Base-by-base conservation (phyloP, 92 coral and sea anemone genomes). In the Desmophyllum pertusum region DNA sequence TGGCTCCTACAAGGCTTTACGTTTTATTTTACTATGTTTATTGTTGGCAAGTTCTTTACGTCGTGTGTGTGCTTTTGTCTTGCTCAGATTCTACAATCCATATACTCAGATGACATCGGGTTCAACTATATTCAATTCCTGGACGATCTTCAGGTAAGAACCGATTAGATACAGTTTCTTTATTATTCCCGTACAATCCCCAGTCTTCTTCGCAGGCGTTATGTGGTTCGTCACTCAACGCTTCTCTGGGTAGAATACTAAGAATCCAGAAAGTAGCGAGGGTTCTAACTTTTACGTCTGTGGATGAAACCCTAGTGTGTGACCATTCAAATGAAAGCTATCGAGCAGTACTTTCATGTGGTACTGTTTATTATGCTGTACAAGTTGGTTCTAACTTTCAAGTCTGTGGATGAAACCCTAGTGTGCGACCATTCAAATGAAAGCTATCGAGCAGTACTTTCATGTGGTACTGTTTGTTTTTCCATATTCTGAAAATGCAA, bases 71-170 rank as follows among this genome's bases (percentile, higher is more conserved):
- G 1, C 0, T 80, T 19, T 51, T 38, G 23, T 10, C 21, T 37
- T n/a, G 40, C 42, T 9, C 59, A 97, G 99, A 87, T 90, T 3
- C 88, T 97, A 23, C 98, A 97, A 80, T 87, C 88, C 53, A 82
- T 91, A 37, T 97, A 94, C 75, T 94, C 99, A 7, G 98, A 97
- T 74, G 89, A 93, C 70, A 91, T 90, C 31, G 99, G 99, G 13
- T 95, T 97, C 66, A 93, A 94, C 80, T 97, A 97, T 77, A 79
- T 95, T 57, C 90, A 90, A 36, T 92, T 97, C 75, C 88, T 97
- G 18, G 97, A 97, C 21, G 92, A 78, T 55, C 81, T 97, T 18
- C 95, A 94, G 93, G 98, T 94, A 43, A 51, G 69, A 39, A 17
- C 10, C 55, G 17, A 1, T n/a, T 25, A 25, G 35, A 13, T 2